Conservation (phyloP, 2,888 invertebrate species). For the Epiblema foenella region DNA sequence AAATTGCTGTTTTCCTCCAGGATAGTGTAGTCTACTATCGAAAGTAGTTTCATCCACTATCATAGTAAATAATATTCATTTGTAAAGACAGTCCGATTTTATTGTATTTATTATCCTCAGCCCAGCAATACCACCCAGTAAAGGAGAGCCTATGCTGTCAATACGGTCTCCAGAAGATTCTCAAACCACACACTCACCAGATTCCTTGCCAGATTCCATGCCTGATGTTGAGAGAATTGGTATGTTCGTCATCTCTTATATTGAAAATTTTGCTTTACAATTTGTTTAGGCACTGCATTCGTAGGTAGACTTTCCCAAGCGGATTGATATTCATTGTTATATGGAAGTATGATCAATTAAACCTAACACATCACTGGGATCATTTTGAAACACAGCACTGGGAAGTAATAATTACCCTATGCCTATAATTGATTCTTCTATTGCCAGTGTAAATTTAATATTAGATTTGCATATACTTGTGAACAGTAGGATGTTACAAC, state of each 20-base stretch:
- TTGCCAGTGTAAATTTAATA: too few relatives aligned
- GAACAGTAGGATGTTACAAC: background rate
- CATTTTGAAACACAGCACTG: too few relatives aligned
- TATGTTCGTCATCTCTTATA: conserved; percentile 46
- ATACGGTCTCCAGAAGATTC: conserved; percentile 76
- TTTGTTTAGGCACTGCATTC: background rate
- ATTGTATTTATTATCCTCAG: conserved; percentile 56
- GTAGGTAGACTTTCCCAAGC: background rate
- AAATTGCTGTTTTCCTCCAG: too few relatives aligned
- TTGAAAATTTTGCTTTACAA: background rate
- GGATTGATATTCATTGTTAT: too few relatives aligned
- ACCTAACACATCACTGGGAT: too few relatives aligned
- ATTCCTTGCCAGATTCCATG: conserved; percentile 67
- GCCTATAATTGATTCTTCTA: too few relatives aligned
- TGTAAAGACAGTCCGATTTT: background rate
- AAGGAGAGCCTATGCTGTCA: conserved; percentile 74
- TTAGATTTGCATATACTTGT: background rate
- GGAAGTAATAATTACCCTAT: too few relatives aligned
- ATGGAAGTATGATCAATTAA: too few relatives aligned
- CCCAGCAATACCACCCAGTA: conserved; percentile 80
- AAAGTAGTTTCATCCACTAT: too few relatives aligned
- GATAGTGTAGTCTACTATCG: too few relatives aligned
- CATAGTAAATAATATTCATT: background rate
- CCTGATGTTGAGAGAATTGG: conserved; percentile 72
- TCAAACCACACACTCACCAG: conserved; percentile 68